Evolutionary conservation across 2,113 vertebrate genomes (phyloP), one percentile per base, ranked within the genome.

Genomic region (Phycodurus eques): DNA sequence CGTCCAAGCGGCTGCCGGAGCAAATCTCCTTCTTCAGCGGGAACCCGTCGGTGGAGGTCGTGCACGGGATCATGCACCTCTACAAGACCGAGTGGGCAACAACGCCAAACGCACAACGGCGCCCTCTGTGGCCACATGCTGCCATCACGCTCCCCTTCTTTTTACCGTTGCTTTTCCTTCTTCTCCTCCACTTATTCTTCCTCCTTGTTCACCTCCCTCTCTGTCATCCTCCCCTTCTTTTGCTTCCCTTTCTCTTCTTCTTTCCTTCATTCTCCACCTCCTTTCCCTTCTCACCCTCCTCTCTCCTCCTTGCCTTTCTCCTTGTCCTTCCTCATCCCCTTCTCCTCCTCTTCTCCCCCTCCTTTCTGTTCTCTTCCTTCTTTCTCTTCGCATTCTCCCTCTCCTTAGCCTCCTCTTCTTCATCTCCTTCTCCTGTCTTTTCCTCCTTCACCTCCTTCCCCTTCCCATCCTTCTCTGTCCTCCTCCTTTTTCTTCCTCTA

Each of bases 11-110:
- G 85, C 94, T 99, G 71, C 98, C 97, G 0, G 96, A 99, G 71
- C 96, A 99, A 92, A 98, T 99, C 72, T 97, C 96, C 4, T 99
- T 99, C 93, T 98, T 98, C 92, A 99, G 98, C 0, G 98, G 98
- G 67, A 99, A 99, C 69, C 96, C 98, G 0, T 98, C 96, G 0
- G 98, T 99, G 42, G 97, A 99, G 90, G 98, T 99, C 0, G 92
- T 98, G 71, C 97, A 99, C 5, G 98, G 97, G n/a, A 96, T 99
- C 73, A 98, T 99, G 97, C 98, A 99, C 56, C 94, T 99, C 13
- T 99, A 99, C 87, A 99, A 99, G 88, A 99, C 97, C 76, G 98
- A 98, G 98, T 99, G 87, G 95, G 96, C 51, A 35, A 1, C 43
- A 5, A 0, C 46, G 19, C 14, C 35, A 4, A 8, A 12, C 62